Percentiles rank a stretch among this genome's conserved stretches.
These are phyloP conservation scores for Helicolenus hilgendorfi DNA, from an alignment of 2,797 vertebrate species.

Conservation along the genomic window DNA sequence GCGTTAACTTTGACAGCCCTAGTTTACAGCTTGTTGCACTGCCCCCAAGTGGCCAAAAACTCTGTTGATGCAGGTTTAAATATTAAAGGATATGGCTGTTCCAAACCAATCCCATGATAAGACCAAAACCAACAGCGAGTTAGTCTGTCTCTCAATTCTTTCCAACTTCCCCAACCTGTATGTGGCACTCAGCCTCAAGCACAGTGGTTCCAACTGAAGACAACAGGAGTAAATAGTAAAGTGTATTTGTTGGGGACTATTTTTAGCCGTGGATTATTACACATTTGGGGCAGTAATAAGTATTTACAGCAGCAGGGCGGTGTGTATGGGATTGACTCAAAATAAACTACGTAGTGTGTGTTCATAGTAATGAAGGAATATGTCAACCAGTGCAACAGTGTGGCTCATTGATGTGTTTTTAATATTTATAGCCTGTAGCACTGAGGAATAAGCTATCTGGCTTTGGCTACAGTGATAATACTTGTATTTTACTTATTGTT, in stretches of 20 bases:
- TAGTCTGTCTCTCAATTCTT: background rate
- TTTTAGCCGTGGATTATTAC: no score
- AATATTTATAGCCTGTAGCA: background rate
- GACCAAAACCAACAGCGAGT: background rate
- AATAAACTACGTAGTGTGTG: background rate
- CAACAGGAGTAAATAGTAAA: no score
- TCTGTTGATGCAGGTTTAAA: background rate
- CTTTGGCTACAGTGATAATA: background rate
- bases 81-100: background rate
- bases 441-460: background rate
- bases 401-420: background rate
- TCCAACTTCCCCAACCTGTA: background rate
- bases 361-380: background rate
- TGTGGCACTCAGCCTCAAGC: background rate
- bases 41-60: background rate
- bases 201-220: background rate
- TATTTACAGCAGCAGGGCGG: no score
- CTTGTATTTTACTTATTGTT: background rate
- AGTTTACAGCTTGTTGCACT: no score
- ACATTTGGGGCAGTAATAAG: no score
- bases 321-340: background rate
- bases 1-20: no score
- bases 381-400: background rate
- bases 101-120: background rate
- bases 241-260: no score